These are phyloP conservation scores for Sitophilus oryzae DNA, from an alignment of 1,140 invertebrate genomes.

Conservation along the genomic window DNA sequence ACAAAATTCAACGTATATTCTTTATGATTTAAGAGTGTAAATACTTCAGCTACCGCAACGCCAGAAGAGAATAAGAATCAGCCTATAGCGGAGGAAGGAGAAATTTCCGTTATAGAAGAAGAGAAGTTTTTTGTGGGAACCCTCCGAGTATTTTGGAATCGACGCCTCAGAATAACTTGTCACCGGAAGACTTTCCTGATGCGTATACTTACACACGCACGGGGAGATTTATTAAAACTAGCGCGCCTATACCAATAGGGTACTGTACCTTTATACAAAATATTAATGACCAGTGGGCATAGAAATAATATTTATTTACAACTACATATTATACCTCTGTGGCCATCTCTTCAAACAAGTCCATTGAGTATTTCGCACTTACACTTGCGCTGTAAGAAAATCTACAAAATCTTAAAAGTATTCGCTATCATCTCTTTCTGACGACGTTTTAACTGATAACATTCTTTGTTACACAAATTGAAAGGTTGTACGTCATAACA, in stretches of 20 bases:
- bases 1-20: not conserved
- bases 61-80: constrained; percentile 44
- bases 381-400: too few species aligned
- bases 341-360: too few species aligned
- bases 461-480: too few species aligned
- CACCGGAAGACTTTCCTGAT: constrained; percentile 12
- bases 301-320: too few species aligned
- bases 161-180: constrained; percentile 11
- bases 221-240: constrained; percentile 43
- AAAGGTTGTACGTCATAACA: too few species aligned
- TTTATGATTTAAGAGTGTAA: constrained; percentile 30
- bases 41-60: constrained; percentile 41
- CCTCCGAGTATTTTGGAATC: constrained; percentile 18
- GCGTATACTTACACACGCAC: constrained; percentile 5
- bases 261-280: constrained; percentile 36
- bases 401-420: too few species aligned
- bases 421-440: too few species aligned
- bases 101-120: constrained; percentile 42
- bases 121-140: constrained; percentile 24
- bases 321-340: too few species aligned
- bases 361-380: not conserved
- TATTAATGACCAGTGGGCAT: too few species aligned
- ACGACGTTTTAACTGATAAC: too few species aligned
- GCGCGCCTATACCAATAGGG: constrained; percentile 65
- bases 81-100: constrained; percentile 63